Percentiles rank a stretch among this genome's conserved stretches.
Conservation (phyloP, 2,113 vertebrate species). For the Labrus mixtus region DNA sequence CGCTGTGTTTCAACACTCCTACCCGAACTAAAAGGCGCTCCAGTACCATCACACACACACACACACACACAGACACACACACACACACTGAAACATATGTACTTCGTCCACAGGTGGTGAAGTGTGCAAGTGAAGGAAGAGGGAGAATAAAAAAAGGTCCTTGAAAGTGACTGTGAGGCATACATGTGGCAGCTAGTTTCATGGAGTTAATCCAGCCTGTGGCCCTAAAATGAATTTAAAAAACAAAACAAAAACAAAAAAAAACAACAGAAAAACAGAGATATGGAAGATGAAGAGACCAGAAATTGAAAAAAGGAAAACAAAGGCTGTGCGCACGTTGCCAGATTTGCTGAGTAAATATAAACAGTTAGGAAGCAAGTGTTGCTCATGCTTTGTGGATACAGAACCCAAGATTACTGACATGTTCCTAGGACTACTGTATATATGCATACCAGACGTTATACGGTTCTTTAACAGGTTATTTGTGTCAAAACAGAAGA, state of each 20-base stretch:
- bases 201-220: slow-evolving; percentile 31
- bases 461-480: slow-evolving; percentile 84
- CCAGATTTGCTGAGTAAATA: slow-evolving; percentile 75
- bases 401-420: slow-evolving; percentile 86
- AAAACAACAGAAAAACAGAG: slow-evolving; percentile 39
- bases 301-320: slow-evolving; percentile 59
- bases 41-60: slow-evolving; percentile 58
- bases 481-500: slow-evolving; percentile 80
- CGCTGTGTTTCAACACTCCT: slow-evolving; percentile 70
- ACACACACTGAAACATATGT: slow-evolving; percentile 21
- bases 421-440: slow-evolving; percentile 87
- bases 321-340: slow-evolving; percentile 74
- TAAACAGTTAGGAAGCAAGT: slow-evolving; percentile 83
- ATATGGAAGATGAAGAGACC: slow-evolving; percentile 54
- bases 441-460: slow-evolving; percentile 86
- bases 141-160: slow-evolving; percentile 65
- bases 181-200: slow-evolving; percentile 60
- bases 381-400: slow-evolving; percentile 86
- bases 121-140: slow-evolving; percentile 42
- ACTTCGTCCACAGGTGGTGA: slow-evolving; percentile 53
- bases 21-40: slow-evolving; percentile 67
- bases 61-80: slow-evolving; percentile 18
- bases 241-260: not conserved
- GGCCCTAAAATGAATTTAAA: slow-evolving; percentile 43
- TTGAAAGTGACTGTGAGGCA: slow-evolving; percentile 53